These are phyloP conservation scores for Pseudoips prasinana DNA, from an alignment of 2,888 invertebrate species.

Conservation along the genomic window DNA sequence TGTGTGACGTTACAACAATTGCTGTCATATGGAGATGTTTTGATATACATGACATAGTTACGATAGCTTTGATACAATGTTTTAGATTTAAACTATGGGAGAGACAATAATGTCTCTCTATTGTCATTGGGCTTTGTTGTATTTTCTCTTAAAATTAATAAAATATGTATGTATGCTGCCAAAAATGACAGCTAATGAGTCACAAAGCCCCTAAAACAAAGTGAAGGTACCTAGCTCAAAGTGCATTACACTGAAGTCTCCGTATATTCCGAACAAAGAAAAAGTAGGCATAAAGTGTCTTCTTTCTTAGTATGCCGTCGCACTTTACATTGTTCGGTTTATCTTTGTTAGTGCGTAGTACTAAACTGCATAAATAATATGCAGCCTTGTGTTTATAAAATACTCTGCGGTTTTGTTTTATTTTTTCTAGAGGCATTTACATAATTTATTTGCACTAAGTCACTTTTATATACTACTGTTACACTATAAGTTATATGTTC, in stretches of 20 bases:
- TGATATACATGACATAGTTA: slow-evolving; percentile 13
- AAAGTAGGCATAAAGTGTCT: slow-evolving; percentile 4
- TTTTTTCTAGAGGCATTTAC: too few relatives aligned
- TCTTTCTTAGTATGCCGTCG: slow-evolving; percentile 27
- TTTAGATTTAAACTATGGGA: neutral
- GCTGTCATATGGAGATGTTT: slow-evolving; percentile 13
- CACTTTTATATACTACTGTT: slow-evolving; percentile 5
- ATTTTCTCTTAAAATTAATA: too few relatives aligned
- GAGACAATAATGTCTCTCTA: neutral
- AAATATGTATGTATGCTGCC: too few relatives aligned
- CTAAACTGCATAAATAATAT: slow-evolving; percentile 22
- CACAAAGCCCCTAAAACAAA: slow-evolving; percentile 31
- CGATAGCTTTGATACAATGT: too few relatives aligned
- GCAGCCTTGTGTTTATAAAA: slow-evolving; percentile 15
- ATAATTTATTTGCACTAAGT: neutral
- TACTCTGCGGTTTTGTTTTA: slow-evolving; percentile 16
- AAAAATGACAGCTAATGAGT: slow-evolving; percentile 14
- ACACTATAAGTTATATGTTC: neutral
- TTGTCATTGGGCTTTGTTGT: too few relatives aligned
- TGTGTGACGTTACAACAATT: slow-evolving; percentile 5
- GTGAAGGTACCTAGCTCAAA: slow-evolving; percentile 29
- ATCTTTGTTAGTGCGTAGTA: slow-evolving; percentile 37
- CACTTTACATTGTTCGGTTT: slow-evolving; percentile 35
- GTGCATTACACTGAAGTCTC: slow-evolving; percentile 28
- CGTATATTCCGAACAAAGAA: slow-evolving; percentile 35